Evolutionary conservation across 1,140 invertebrate species (phyloP).

Genomic region (Dysdera silvatica): DNA sequence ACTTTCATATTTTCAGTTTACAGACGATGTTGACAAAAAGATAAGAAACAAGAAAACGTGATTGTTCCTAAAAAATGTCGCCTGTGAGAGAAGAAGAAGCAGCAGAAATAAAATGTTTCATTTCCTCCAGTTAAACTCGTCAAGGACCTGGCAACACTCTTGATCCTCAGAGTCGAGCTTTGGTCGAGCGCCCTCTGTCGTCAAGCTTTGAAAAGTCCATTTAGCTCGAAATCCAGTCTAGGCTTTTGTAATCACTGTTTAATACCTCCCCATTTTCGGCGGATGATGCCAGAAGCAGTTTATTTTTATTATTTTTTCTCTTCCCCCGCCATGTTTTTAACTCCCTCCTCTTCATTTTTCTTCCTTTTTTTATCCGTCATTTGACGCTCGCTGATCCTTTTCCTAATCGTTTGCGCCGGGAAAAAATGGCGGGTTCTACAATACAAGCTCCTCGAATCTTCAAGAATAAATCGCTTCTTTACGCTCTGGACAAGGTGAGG

Average conservation of each 20-base stretch:
- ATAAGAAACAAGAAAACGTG: too few relatives aligned
- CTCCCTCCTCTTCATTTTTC: not conserved
- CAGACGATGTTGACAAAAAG: too few relatives aligned
- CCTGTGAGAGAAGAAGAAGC: too few relatives aligned
- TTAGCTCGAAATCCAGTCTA: conserved; percentile 27
- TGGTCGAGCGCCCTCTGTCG: conserved; percentile 19
- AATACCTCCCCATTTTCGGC: conserved; percentile 22
- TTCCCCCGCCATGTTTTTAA: not conserved
- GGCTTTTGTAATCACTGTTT: conserved; percentile 27
- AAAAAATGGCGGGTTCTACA: conserved; percentile 20
- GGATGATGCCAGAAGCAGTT: not conserved
- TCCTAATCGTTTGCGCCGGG: conserved; percentile 20
- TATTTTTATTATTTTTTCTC: not conserved
- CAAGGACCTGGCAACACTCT: too few relatives aligned
- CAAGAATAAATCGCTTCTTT: conserved; percentile 13
- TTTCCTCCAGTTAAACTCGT: too few relatives aligned
- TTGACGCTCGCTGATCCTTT: conserved; percentile 17
- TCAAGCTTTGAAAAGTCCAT: conserved; percentile 24
- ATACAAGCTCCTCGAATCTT: too few relatives aligned
- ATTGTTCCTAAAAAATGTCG: too few relatives aligned
- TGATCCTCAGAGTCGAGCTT: too few relatives aligned
- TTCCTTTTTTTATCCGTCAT: not conserved
- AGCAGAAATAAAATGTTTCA: too few relatives aligned
- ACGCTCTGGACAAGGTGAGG: too few relatives aligned
- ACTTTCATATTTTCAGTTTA: too few relatives aligned